A percentile compares a stretch with the other conserved stretches of the same genome.
phyloP scores from a whole-genome alignment of 2,888 invertebrate species.

The Strigamia transsilvanica region DNA sequence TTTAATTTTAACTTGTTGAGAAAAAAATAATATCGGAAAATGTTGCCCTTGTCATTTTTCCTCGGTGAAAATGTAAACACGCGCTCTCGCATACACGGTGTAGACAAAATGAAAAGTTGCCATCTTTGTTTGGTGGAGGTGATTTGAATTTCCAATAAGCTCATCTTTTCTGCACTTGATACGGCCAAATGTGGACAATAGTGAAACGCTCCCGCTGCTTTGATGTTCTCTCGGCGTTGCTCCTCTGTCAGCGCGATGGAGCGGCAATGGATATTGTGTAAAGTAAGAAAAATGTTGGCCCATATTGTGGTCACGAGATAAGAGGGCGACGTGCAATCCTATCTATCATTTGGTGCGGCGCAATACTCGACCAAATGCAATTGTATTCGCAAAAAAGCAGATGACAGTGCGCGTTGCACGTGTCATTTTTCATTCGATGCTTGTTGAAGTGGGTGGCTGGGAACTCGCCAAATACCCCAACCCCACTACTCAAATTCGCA shows the following conservation, averaged over 20 bases:
- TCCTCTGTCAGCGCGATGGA: conserved; percentile 1
- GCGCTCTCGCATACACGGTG: background rate
- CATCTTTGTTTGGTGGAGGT: conserved; percentile 38
- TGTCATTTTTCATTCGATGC: conserved; percentile 23
- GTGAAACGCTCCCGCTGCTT: conserved; percentile 34
- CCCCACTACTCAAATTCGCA: conserved; percentile 31
- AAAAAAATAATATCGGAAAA: background rate
- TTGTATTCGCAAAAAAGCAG: conserved; percentile 38
- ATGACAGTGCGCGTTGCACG: conserved; percentile 29
- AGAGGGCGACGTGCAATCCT: conserved; percentile 34
- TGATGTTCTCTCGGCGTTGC: conserved; percentile 22
- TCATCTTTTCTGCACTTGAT: conserved; percentile 42
- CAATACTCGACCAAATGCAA: conserved; percentile 36
- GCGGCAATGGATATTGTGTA: conserved; percentile 38
- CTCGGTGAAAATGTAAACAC: background rate
- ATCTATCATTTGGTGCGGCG: conserved; percentile 29
- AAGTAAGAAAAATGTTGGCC: conserved; percentile 42
- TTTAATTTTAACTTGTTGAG: background rate
- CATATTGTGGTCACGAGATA: conserved; percentile 42
- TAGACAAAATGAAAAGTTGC: conserved; percentile 43
- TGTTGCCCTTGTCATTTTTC: conserved; percentile 2
- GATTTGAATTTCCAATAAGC: conserved; percentile 43
- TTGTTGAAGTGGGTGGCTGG: conserved; percentile 34
- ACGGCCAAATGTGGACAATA: conserved; percentile 39
- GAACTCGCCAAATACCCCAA: conserved; percentile 31